A percentile compares a stretch with the other conserved stretches of the same genome.
Evolutionary conservation across 1,140 invertebrate species (phyloP).

Genomic region (Lasaia peninsularis): DNA sequence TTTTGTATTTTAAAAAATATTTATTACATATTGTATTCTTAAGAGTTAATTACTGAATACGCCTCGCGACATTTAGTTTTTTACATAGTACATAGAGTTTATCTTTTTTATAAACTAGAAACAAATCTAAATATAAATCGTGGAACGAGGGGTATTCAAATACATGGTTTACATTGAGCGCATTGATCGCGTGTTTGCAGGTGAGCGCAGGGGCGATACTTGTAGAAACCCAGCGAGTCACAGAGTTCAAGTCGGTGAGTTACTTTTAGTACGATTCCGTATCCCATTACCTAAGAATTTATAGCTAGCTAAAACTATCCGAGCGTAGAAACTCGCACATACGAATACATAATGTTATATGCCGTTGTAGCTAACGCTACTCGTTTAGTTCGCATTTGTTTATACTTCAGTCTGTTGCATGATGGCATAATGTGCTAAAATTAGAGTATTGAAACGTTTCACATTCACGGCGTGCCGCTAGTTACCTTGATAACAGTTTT

Average conservation of each 20-base stretch:
- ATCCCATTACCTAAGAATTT: constrained; percentile 13
- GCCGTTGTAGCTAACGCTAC: constrained; percentile 21
- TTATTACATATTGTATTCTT: neutral
- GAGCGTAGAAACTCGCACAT: constrained; percentile 6
- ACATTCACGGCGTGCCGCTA: constrained; percentile 23
- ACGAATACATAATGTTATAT: constrained; percentile 15
- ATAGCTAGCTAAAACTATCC: constrained; percentile 8
- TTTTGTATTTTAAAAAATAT: neutral
- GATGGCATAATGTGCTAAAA: constrained; percentile 44
- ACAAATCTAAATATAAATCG: constrained; percentile 28
- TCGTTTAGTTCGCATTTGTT: constrained; percentile 23
- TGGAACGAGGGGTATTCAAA: constrained; percentile 38
- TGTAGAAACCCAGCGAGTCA: constrained; percentile 64
- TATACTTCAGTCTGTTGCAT: constrained; percentile 43
- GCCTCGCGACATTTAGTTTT: neutral
- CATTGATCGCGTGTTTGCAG: constrained; percentile 72
- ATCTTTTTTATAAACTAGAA: neutral
- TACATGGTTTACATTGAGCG: constrained; percentile 58
- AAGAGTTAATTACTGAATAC: neutral
- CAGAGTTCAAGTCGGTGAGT: constrained; percentile 71
- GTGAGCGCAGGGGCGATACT: constrained; percentile 71
- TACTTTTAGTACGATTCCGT: constrained; percentile 28
- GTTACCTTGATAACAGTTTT: constrained; percentile 26
- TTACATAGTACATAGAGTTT: neutral
- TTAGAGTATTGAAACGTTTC: constrained; percentile 26